phyloP scores from a whole-genome alignment of 2,797 vertebrate genomes.

The Muscicapa comitata region DNA sequence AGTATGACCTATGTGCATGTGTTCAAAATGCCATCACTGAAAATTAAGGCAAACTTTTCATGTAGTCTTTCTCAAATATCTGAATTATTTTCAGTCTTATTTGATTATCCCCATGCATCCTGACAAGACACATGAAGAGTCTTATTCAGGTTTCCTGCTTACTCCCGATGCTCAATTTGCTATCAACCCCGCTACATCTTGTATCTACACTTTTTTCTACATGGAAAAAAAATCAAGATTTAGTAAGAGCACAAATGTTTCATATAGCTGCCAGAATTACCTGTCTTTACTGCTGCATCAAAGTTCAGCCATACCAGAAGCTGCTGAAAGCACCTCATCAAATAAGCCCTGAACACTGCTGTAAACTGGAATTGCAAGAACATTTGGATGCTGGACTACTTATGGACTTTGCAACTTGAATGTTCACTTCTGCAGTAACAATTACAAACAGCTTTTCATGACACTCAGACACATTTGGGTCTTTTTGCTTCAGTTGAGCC shows the following conservation, averaged over 20 bases:
- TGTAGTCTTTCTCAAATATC: not conserved
- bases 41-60: not conserved
- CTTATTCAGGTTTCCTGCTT: not conserved
- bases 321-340: not conserved
- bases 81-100: not conserved
- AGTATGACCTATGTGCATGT: fast-evolving
- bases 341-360: not conserved
- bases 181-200: not conserved
- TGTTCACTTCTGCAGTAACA: not conserved
- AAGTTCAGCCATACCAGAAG: not conserved
- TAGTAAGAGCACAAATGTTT: not conserved
- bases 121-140: not conserved
- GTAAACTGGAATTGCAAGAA: not conserved
- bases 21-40: not conserved
- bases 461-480: not conserved
- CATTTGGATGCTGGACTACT: not conserved
- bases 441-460: not conserved
- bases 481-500: not conserved
- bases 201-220: not conserved
- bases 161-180: not conserved
- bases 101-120: not conserved
- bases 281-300: not conserved
- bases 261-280: not conserved
- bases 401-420: not conserved
- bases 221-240: not conserved